Evolutionary conservation across 2,113 vertebrate species (phyloP).

Genomic region (Tachycineta bicolor): DNA sequence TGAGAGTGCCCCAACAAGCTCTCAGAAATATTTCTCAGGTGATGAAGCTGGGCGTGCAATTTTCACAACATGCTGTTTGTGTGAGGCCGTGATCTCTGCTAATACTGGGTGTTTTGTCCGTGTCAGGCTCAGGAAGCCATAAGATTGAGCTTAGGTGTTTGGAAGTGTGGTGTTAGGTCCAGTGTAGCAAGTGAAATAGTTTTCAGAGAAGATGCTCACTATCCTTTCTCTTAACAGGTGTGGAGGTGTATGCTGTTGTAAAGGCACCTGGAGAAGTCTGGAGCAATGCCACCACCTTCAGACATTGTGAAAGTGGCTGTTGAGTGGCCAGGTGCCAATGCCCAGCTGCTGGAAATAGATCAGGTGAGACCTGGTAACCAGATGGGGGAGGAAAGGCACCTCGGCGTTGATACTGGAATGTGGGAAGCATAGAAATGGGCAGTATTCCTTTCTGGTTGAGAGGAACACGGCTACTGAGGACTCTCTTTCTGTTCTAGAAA

Average conservation of each 20-base stretch:
- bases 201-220: not conserved
- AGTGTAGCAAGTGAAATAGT: not conserved
- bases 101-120: not conserved
- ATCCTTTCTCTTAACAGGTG: not conserved
- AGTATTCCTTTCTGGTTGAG: not conserved
- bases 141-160: not conserved
- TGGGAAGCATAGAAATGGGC: not conserved
- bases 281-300: conserved; percentile 89
- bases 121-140: not conserved
- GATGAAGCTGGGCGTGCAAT: not conserved
- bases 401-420: not conserved
- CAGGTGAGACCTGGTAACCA: conserved; percentile 80
- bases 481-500: conserved; percentile 82
- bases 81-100: not conserved
- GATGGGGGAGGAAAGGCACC: not conserved
- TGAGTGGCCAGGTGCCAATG: conserved; percentile 97
- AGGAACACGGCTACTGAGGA: not conserved
- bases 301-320: conserved; percentile 98
- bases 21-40: not conserved
- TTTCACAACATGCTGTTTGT: not conserved
- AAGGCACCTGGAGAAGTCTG: not conserved
- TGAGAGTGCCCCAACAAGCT: not conserved
- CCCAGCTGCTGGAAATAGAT: conserved; percentile 96
- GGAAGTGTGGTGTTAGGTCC: not conserved
- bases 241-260: not conserved